Conservation (phyloP, 2,888 invertebrate genomes). For the Epistrophe grossulariae region DNA sequence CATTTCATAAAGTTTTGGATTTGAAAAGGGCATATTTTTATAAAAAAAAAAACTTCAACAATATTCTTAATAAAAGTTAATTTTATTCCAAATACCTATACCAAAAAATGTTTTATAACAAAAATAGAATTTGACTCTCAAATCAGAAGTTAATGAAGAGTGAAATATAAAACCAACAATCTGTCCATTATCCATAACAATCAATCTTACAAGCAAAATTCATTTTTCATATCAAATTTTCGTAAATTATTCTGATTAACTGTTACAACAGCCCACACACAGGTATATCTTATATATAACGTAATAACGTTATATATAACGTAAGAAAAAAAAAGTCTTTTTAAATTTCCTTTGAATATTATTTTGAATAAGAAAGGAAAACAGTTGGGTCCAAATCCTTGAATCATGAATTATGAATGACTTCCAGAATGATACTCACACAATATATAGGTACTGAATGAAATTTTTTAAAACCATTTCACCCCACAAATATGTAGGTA, state of each 20-base stretch:
- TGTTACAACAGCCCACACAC: background rate
- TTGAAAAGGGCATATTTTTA: too few species aligned
- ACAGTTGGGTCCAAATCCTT: constrained; percentile 12
- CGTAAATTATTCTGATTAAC: background rate
- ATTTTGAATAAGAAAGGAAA: background rate
- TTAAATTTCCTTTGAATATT: background rate
- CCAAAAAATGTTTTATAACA: background rate
- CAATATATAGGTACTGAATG: background rate
- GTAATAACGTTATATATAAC: too few species aligned
- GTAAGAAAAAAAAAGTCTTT: too few species aligned
- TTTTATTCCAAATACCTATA: too few species aligned
- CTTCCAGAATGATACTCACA: constrained; percentile 16
- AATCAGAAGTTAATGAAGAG: background rate
- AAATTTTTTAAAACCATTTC: constrained; percentile 3
- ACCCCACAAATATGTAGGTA: background rate
- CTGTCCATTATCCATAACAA: background rate
- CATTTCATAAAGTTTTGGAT: too few species aligned
- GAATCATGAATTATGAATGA: constrained; percentile 28
- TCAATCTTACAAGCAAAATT: background rate
- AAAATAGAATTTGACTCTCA: background rate
- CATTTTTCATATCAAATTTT: background rate
- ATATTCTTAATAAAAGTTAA: too few species aligned
- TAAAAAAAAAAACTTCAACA: too few species aligned
- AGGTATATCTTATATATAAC: background rate
- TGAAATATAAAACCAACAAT: background rate